Evolutionary conservation across 2,888 invertebrate genomes (phyloP).

Genomic region (Phortica okadai): DNA sequence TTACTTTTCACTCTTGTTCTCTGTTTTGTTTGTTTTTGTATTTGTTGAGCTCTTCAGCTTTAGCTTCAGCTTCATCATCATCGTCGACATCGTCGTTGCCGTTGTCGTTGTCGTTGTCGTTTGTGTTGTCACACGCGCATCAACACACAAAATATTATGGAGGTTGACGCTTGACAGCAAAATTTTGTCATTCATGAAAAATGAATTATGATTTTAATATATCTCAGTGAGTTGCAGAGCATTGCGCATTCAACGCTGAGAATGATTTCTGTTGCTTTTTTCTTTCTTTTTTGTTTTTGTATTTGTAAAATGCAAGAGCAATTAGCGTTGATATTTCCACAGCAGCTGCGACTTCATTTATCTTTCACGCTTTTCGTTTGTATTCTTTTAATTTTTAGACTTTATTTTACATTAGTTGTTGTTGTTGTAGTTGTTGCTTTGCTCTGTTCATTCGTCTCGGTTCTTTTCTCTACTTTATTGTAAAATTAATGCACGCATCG

Average conservation of each 20-base stretch:
- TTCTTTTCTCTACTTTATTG: slow-evolving; percentile 16
- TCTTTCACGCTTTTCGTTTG: slow-evolving; percentile 44
- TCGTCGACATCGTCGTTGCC: slow-evolving; percentile 20
- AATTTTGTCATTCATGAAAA: slow-evolving; percentile 48
- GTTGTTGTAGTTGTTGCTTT: not conserved
- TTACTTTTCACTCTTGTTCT: not conserved
- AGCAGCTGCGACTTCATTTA: slow-evolving; percentile 71
- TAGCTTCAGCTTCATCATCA: slow-evolving; percentile 36
- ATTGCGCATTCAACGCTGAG: not conserved
- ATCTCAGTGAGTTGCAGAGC: slow-evolving; percentile 30
- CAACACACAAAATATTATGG: slow-evolving; percentile 38
- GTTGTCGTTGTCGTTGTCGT: slow-evolving; percentile 28
- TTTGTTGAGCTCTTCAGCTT: not conserved
- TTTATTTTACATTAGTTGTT: not conserved
- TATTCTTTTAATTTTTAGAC: not conserved
- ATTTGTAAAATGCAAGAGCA: slow-evolving; percentile 54
- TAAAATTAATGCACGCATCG: slow-evolving; percentile 45
- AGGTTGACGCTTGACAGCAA: slow-evolving; percentile 38
- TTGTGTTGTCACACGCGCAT: slow-evolving; percentile 45
- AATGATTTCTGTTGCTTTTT: not conserved
- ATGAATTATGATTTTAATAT: slow-evolving; percentile 57
- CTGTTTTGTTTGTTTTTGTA: not conserved
- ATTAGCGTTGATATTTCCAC: slow-evolving; percentile 70
- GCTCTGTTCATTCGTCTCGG: not conserved
- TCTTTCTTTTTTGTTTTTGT: slow-evolving; percentile 7